phyloP scores from a whole-genome alignment of 2,113 vertebrate genomes.

The Anarhynchus alexandrinus region DNA sequence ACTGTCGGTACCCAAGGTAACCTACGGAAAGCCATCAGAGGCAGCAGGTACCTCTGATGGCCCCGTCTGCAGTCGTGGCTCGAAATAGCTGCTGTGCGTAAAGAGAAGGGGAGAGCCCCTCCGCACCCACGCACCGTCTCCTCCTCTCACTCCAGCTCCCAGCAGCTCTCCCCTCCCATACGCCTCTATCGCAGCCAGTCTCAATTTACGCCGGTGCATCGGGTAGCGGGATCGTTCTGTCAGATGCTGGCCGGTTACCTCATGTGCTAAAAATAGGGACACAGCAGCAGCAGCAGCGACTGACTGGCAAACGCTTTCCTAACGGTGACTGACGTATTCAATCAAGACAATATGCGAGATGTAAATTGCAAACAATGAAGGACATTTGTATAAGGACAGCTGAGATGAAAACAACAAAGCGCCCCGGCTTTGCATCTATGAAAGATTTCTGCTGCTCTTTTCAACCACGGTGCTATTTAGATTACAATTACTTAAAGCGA shows the following conservation, averaged over 20 bases:
- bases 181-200: not conserved
- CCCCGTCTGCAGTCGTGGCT: rapidly evolving
- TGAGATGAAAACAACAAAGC: not conserved
- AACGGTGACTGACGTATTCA: not conserved
- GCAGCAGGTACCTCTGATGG: not conserved
- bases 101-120: not conserved
- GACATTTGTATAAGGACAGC: not conserved
- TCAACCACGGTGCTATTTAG: not conserved
- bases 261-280: slow-evolving; percentile 36
- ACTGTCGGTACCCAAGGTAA: not conserved
- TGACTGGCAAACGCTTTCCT: not conserved
- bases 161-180: not conserved
- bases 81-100: not conserved
- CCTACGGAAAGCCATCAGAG: not conserved
- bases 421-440: not conserved
- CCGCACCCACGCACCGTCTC: rapidly evolving
- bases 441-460: slow-evolving; percentile 16
- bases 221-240: not conserved
- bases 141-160: not conserved
- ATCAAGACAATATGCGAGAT: not conserved
- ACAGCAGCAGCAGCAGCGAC: not conserved
- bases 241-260: slow-evolving; percentile 1
- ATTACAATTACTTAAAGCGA: not conserved
- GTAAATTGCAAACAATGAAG: not conserved
- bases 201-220: not conserved